phyloP scores from a whole-genome alignment of 2,797 vertebrate species.

The Enteromius paludinosus region DNA sequence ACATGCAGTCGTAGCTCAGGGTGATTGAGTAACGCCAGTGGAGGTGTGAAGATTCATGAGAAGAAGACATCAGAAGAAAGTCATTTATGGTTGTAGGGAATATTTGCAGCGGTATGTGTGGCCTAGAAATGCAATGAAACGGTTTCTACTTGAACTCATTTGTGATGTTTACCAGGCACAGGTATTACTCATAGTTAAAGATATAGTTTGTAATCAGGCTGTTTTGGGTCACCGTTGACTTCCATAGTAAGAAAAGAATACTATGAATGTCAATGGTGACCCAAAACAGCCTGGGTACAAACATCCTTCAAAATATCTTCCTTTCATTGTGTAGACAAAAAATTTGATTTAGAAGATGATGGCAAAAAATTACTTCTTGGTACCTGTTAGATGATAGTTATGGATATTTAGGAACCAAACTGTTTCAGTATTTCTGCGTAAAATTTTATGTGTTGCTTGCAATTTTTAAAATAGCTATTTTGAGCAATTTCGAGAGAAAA shows the following conservation, averaged over 20 bases:
- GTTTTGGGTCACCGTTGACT: too few relatives aligned
- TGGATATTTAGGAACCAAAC: neutral
- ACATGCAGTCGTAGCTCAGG: constrained; percentile 35
- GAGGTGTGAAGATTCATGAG: constrained; percentile 65
- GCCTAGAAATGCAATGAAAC: neutral
- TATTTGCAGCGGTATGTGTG: neutral
- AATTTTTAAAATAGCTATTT: neutral
- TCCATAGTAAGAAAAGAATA: too few relatives aligned
- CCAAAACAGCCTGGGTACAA: too few relatives aligned
- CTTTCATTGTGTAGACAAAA: too few relatives aligned
- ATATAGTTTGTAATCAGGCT: too few relatives aligned
- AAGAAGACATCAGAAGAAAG: constrained; percentile 56
- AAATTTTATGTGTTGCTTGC: neutral
- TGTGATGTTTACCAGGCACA: neutral
- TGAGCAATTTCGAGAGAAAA: neutral
- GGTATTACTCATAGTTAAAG: neutral
- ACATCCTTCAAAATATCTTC: too few relatives aligned
- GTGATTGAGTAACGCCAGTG: constrained; percentile 52
- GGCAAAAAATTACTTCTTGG: neutral
- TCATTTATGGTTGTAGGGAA: neutral
- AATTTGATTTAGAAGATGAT: neutral
- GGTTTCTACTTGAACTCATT: neutral
- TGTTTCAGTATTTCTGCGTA: neutral
- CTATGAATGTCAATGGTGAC: too few relatives aligned
- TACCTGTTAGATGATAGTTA: neutral